Base-by-base conservation (phyloP, 2,113 vertebrate genomes). In the Nibea albiflora region DNA sequence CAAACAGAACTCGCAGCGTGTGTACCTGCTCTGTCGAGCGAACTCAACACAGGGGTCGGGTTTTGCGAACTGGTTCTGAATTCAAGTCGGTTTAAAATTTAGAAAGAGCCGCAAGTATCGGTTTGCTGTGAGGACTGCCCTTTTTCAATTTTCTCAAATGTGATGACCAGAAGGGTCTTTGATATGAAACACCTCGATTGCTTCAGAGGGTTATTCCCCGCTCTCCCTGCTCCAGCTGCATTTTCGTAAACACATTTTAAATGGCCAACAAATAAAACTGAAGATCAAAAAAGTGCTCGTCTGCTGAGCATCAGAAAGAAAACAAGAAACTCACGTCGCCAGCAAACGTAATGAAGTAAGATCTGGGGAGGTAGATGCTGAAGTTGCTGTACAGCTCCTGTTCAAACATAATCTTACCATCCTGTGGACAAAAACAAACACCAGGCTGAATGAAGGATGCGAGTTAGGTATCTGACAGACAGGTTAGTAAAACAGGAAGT, bases 371-470 rank as follows among this genome's bases (percentile, higher is more conserved):
- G 93, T 93, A 95, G 90, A 96, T 88, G 92, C 76, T 88, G 94
- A 99, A 98, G 91, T 95, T 96, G 94, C 92, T 96, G 95, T 99
- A 99, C 84, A 99, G 93, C 88, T 99, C 98, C 94, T 99, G 98
- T 88, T 99, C 97, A 92, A 96, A 99, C 85, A 95, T 85, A 81
- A 93, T 88, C 93, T 95, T 97, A 28, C 97, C 96, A 42, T 99
- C 98, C 98, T 99, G 94, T 20, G 9, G 58, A 70, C 83, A 88
- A 87, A 79, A 8, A 64, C n/a, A 47, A 8, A 62, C 10, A 65
- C 11, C 5, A 57, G 11, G 9, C 2, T 42, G 3, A 58, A 42
- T 10, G 12, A 31, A 14, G 17, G 16, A 52, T 22, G 26, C 22
- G 3, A 4, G 4, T 39, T 22, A 16, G 2, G 4, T 28, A 35